Evolutionary conservation across 2,888 invertebrate species (phyloP).

Genomic region (Habrosyne pyritoides): DNA sequence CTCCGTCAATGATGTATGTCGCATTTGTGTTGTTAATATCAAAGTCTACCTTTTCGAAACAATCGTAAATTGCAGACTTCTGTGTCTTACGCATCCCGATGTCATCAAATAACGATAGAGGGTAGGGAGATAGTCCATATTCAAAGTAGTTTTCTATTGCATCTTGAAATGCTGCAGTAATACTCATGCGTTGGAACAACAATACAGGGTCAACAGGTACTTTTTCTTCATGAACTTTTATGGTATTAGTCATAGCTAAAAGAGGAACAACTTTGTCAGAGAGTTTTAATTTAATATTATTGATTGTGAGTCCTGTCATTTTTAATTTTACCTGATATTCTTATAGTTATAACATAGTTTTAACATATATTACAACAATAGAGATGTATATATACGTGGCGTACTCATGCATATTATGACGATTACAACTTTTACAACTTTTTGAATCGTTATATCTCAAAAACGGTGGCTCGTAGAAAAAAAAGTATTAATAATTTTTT

Average conservation of each 20-base stretch:
- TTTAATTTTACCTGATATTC: too few species aligned
- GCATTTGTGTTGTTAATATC: conserved; percentile 26
- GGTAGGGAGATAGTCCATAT: conserved; percentile 37
- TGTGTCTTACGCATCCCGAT: conserved; percentile 33
- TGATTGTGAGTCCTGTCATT: conserved; percentile 32
- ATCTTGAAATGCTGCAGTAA: conserved; percentile 32
- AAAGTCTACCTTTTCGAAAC: conserved; percentile 28
- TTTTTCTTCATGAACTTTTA: conserved; percentile 46
- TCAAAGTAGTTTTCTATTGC: conserved; percentile 34
- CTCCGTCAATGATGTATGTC: conserved; percentile 36
- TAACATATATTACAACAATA: too few species aligned
- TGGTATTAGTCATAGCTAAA: conserved; percentile 36
- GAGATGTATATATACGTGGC: too few species aligned
- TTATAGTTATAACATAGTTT: too few species aligned
- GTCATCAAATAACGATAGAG: conserved; percentile 31
- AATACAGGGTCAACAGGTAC: conserved; percentile 42
- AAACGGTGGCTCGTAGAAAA: too few species aligned
- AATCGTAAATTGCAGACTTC: conserved; percentile 34
- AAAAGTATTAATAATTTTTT: too few species aligned
- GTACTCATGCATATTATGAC: too few species aligned
- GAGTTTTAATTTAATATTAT: conserved; percentile 47
- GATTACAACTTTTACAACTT: too few species aligned
- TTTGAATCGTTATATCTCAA: too few species aligned
- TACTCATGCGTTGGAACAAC: conserved; percentile 47
- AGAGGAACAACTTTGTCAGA: conserved; percentile 47